A percentile compares a stretch with the other conserved stretches of the same genome.
Conservation (phyloP, 1,140 invertebrate species). For the Nylanderia fulva region DNA sequence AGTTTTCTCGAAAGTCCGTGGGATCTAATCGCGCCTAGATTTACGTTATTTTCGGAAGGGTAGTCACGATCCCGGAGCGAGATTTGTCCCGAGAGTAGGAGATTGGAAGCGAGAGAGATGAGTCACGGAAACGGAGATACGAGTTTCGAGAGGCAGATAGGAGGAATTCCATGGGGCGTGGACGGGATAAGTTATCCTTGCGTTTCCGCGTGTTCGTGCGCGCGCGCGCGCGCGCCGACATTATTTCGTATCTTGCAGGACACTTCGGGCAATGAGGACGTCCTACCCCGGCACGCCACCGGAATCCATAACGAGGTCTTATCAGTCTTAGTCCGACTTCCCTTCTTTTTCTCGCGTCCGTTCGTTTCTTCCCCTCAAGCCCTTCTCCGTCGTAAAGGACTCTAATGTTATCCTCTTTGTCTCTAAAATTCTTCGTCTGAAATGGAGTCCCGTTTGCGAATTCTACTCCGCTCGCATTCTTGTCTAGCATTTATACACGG, state of each 20-base stretch:
- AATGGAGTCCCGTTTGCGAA: conserved; percentile 3
- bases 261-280: conserved; percentile 81
- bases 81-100: conserved; percentile 66
- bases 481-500: conserved; percentile 24
- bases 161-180: conserved; percentile 73
- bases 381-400: conserved; percentile 14
- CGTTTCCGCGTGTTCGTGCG: conserved; percentile 70
- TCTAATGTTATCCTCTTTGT: conserved; percentile 49
- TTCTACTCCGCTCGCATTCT: neutral
- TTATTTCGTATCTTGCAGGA: conserved; percentile 81
- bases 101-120: conserved; percentile 69
- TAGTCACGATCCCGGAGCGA: conserved; percentile 52
- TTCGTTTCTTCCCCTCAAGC: conserved; percentile 6
- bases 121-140: conserved; percentile 74
- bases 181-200: conserved; percentile 80
- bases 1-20: conserved; percentile 10
- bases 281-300: conserved; percentile 75
- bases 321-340: conserved; percentile 76
- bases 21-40: conserved; percentile 54
- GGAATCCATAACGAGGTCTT: conserved; percentile 80
- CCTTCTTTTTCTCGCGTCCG: conserved; percentile 19
- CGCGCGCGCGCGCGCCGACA: conserved; percentile 72
- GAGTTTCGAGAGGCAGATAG: conserved; percentile 66
- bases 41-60: conserved; percentile 54
- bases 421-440: conserved; percentile 4